Base-by-base conservation (phyloP, 2,888 invertebrate species). In the Crepidodera aurea region DNA sequence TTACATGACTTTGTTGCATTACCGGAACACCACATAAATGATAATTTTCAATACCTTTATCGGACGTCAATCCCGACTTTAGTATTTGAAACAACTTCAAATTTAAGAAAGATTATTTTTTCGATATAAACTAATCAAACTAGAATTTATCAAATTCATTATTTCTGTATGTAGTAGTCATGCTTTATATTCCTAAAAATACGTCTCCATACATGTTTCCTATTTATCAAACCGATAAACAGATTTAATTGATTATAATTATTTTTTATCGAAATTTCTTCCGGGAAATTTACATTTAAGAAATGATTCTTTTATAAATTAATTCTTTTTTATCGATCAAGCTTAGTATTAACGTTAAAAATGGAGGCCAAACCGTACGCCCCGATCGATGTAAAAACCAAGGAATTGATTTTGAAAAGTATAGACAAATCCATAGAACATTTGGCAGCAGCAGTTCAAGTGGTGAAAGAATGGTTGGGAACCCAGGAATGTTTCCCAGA, bases 401-500 rank as follows among this genome's bases (percentile, higher is more conserved):
- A 27, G 27, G 15, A 18, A 1, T 10, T 12, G 8, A 27, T 59
- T 12, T 10, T 59, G 25, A 34, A 55, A 22, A 16, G 42, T 10
- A 13, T 40, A 18, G 29, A 56, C n/a, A 55, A 51, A 51, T 56
- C 56, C 5, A 53, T 56, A 32, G 29, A 59, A n/a, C 15, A 56
- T 22, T 18, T 67, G 15, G 15, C 32, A 1, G 61, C 64, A 46
- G 55, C 51, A 16, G 34, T 64, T 2, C 34, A 39, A 10, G 48
- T n/a, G 12, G 8, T 69, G 13, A 65, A 44, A 40, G 37, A 19
- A 1, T 69, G 69, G 69, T 15, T 65, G 13, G 40, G 46, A 18
- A 59, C 50, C 2, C 68, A 68, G 13, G 48, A 32, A 10, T 64
- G 66, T 50, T 57, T 68, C 12, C 68, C 66, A 4, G 68, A 68